Conservation (phyloP, 2,888 invertebrate genomes). For the Sympetrum striolatum region DNA sequence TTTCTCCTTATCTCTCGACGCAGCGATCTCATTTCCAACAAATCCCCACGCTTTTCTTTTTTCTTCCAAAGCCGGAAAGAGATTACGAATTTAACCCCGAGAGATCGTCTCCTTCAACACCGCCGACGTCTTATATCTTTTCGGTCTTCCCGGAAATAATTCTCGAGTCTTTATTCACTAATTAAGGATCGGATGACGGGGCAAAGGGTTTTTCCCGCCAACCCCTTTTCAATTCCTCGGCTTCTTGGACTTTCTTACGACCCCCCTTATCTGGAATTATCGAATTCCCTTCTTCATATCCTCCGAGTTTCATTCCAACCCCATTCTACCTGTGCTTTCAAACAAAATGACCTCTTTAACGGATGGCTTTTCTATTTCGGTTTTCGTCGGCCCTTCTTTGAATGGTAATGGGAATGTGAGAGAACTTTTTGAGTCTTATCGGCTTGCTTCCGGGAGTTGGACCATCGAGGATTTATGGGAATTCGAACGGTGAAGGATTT, state of each 20-base stretch:
- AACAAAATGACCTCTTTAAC: not conserved
- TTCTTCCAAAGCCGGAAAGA: not conserved
- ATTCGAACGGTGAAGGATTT: no score
- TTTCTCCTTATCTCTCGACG: not conserved
- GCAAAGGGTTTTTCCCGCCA: not conserved
- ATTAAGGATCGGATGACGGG: not conserved
- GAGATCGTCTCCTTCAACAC: not conserved
- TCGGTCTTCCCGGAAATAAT: not conserved
- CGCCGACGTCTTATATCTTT: not conserved
- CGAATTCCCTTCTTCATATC: not conserved
- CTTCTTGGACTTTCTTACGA: not conserved
- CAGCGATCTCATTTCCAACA: not conserved
- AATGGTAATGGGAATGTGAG: not conserved
- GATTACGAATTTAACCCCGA: not conserved
- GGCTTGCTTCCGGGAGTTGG: not conserved
- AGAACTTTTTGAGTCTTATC: not conserved
- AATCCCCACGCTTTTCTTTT: not conserved
- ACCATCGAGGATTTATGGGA: not conserved
- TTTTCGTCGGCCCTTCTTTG: not conserved
- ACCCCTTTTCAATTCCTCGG: no score
- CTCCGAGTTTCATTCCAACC: no score
- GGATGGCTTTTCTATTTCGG: not conserved
- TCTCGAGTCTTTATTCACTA: not conserved
- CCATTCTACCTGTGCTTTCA: no score
- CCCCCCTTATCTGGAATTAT: not conserved